These are phyloP conservation scores for Theonella swinhoei DNA, from an alignment of 37 sponge, comb jelly and placozoan genomes.

Conservation along the genomic window DNA sequence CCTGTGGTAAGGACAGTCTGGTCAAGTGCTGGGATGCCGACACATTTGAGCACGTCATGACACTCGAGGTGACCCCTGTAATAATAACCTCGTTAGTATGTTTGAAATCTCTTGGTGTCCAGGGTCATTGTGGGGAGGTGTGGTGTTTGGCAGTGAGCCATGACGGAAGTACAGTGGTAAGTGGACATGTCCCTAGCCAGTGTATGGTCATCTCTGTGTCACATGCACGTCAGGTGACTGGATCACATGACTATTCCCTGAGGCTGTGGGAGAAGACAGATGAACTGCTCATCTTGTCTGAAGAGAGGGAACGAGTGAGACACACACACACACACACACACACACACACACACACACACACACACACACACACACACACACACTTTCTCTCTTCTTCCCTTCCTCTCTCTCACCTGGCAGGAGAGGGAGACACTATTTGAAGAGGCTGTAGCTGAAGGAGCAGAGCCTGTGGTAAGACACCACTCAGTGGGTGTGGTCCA, in stretches of 20 bases:
- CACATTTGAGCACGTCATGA: conserved; percentile 84
- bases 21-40: conserved; percentile 97
- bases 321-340: neutral
- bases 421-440: conserved; percentile 81
- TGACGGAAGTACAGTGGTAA: conserved; percentile 86
- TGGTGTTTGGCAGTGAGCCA: conserved; percentile 89
- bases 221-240: conserved; percentile 60
- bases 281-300: conserved; percentile 85
- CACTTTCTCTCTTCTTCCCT: neutral
- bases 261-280: conserved; percentile 89
- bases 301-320: conserved; percentile 81
- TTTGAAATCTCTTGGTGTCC: neutral
- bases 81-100: neutral
- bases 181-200: neutral
- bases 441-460: conserved; percentile 44
- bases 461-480: conserved; percentile 58
- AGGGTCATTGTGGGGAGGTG: conserved; percentile 92
- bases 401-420: conserved; percentile 3
- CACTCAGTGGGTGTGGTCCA: too few species aligned
- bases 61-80: conserved; percentile 62
- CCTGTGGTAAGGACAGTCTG: conserved; percentile 90
- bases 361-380: neutral
- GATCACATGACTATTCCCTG: conserved; percentile 91
- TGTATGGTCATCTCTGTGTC: neutral
- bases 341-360: neutral